Base-by-base conservation (phyloP, 2,797 vertebrate genomes). In the Eleutherodactylus coqui region DNA sequence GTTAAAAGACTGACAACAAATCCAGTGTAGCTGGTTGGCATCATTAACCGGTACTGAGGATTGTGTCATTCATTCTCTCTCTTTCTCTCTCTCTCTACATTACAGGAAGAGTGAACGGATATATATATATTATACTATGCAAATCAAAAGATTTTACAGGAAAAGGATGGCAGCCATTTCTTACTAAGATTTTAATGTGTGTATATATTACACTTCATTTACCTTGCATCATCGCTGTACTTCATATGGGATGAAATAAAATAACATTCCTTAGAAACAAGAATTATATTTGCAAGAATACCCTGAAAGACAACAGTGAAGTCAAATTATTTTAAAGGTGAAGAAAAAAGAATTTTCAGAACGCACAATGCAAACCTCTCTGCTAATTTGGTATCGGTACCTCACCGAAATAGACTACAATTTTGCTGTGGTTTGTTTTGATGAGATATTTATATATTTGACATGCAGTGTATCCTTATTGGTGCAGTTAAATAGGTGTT, bases 1-100 rank as follows among this genome's bases (percentile, higher is more conserved):
- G 92, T 78, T 92, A 92, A 92, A 90, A 93, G 91, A 87, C 89
- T 91, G 88, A 72, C 11, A n/a, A 89, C 86, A 87, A 90, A 87
- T 87, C 89, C 87, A 85, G 83, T 92, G 91, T 51, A 90, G 89
- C 90, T 84, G 85, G 89, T 90, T 92, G 90, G 88, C 91, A 90
- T 88, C 89, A 89, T 92, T 90, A 90, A 91, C 89, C 76, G 85
- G 58, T 36, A 78, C 72, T 64, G 21, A 75, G 55, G 34, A 64
- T 55, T 67, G 67, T 73, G 69, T 19, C 41, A 67, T 69, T 38
- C 41, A 67, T 69, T 69, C 32, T 32, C 64, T 70, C 87, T 72
- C 5, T 75, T 51, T 69, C 51, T 69, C 32, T 32, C 64, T 70
- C 87, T 72, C 5, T 75, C 58, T 69, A 34, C 1, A 51, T 14